Conservation (phyloP, 2,113 vertebrate genomes). For the Halichoeres trimaculatus region DNA sequence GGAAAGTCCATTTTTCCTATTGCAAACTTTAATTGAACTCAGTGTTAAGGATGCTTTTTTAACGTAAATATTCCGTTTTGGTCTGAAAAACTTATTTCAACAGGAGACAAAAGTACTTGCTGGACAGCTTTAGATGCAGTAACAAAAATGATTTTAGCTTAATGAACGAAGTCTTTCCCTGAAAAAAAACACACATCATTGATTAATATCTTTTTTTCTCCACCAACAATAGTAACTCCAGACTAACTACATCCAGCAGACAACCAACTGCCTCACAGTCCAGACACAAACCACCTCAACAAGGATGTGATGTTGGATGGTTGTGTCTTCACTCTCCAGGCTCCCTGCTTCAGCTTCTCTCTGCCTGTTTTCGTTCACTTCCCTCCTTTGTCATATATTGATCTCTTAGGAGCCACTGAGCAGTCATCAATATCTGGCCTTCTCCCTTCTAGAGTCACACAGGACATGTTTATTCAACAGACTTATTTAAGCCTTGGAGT, state of each 20-base stretch:
- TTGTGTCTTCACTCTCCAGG: neutral
- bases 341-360: constrained; percentile 55
- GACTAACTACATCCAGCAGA: constrained; percentile 14
- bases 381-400: constrained; percentile 58
- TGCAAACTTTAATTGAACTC: neutral
- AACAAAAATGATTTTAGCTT: too few relatives aligned
- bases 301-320: neutral
- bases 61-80: too few relatives aligned
- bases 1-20: neutral
- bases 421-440: constrained; percentile 59
- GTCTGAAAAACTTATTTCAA: too few relatives aligned
- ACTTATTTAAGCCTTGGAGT: neutral
- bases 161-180: too few relatives aligned
- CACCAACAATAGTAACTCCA: too few relatives aligned
- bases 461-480: constrained; percentile 46
- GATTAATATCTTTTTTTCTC: neutral
- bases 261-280: neutral
- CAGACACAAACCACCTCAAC: neutral
- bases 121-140: too few relatives aligned
- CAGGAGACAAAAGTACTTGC: too few relatives aligned
- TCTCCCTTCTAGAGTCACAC: constrained; percentile 42
- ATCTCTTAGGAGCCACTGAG: constrained; percentile 29
- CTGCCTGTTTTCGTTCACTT: constrained; percentile 45
- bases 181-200: too few relatives aligned
- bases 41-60: too few relatives aligned